phyloP scores from a whole-genome alignment of 2,888 invertebrate species.

The Ceratothoa steindachneri region DNA sequence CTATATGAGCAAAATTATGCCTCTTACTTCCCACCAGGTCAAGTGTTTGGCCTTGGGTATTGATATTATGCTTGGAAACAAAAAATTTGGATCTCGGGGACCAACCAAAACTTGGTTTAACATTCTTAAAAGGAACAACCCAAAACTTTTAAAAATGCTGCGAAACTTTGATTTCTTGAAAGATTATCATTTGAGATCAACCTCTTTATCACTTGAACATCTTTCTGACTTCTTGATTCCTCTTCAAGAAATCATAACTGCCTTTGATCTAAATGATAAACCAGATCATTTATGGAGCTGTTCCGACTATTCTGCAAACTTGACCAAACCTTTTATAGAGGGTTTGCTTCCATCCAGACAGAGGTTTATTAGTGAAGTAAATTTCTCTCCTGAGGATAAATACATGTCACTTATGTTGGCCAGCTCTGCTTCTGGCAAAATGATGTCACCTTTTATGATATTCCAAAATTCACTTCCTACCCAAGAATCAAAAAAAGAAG shows the following conservation, averaged over 20 bases:
- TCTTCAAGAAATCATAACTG: neutral
- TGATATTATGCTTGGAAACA: neutral
- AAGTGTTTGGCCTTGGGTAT: neutral
- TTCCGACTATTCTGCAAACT: neutral
- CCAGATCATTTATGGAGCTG: slow-evolving; percentile 1
- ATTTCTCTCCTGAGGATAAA: neutral
- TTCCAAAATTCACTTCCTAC: neutral
- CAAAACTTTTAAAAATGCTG: neutral
- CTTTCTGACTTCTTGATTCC: neutral
- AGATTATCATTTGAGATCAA: neutral
- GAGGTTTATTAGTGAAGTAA: neutral
- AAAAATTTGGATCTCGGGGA: neutral
- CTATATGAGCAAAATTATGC: neutral
- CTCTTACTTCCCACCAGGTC: neutral
- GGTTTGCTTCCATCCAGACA: neutral
- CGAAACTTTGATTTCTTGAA: neutral
- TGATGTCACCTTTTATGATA: neutral
- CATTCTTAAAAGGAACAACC: neutral
- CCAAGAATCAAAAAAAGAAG: neutral
- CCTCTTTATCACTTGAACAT: neutral
- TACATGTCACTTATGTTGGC: neutral
- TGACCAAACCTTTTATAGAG: neutral
- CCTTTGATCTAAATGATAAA: neutral
- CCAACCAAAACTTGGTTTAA: neutral
- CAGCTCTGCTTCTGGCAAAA: neutral